These are phyloP conservation scores for Drosophila eugracilis DNA, from an alignment of 1,140 invertebrate species.

Conservation along the genomic window DNA sequence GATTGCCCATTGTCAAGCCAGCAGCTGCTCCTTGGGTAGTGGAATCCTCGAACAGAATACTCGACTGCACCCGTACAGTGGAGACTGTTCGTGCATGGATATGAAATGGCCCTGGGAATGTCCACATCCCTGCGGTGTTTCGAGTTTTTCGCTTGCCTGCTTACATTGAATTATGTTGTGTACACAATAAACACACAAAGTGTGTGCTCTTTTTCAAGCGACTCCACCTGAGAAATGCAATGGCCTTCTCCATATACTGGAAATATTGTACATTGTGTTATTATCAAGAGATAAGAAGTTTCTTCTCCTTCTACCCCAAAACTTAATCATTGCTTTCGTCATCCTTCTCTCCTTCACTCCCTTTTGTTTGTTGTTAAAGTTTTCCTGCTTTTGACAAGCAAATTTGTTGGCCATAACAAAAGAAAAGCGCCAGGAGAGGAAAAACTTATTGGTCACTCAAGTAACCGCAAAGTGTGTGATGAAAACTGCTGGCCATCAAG, in stretches of 20 bases:
- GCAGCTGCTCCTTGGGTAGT: constrained; percentile 24
- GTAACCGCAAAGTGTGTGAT: constrained; percentile 15
- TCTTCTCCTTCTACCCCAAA: neutral
- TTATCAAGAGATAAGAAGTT: constrained; percentile 52
- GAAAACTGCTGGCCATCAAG: constrained; percentile 16
- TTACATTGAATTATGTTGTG: constrained; percentile 71
- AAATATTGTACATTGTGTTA: constrained; percentile 48
- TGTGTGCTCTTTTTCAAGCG: constrained; percentile 30
- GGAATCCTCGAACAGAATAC: constrained; percentile 17
- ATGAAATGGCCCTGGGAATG: constrained; percentile 40
- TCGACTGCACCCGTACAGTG: constrained; percentile 16
- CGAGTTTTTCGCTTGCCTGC: constrained; percentile 50
- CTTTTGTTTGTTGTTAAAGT: constrained; percentile 29
- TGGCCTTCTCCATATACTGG: neutral
- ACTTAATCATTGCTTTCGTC: neutral
- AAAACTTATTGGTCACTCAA: constrained; percentile 46
- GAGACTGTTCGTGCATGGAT: constrained; percentile 57
- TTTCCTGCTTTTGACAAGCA: constrained; percentile 45
- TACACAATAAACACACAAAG: constrained; percentile 51
- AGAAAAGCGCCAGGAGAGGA: constrained; percentile 12
- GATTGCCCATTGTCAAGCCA: constrained; percentile 54
- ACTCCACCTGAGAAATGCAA: constrained; percentile 26
- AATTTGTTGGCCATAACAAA: constrained; percentile 39
- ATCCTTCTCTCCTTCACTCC: too few species aligned
- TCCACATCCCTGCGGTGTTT: constrained; percentile 34